A percentile compares a stretch with the other conserved stretches of the same genome.
phyloP scores from a whole-genome alignment of 2,113 vertebrate genomes.

The Ahaetulla prasina region DNA sequence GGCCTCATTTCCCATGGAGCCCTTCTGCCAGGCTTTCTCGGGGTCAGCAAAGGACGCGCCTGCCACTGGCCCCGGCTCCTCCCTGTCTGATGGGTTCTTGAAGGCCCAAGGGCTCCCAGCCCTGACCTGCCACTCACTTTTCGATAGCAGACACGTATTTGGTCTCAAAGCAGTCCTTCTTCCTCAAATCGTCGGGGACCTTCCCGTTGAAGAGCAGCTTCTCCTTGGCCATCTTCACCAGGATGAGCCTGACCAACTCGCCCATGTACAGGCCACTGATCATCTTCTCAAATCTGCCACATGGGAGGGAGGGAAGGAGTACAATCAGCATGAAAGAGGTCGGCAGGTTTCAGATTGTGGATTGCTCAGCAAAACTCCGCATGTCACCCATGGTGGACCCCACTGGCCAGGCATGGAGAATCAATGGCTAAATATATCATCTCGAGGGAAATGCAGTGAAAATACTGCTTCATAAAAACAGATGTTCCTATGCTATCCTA shows the following conservation, averaged over 20 bases:
- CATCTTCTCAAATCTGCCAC: constrained; percentile 94
- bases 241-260: constrained; percentile 89
- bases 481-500: neutral
- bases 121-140: constrained; percentile 64
- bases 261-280: constrained; percentile 98
- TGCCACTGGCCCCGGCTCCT: neutral
- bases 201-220: constrained; percentile 82
- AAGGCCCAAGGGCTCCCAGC: neutral
- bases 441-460: neutral
- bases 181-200: constrained; percentile 76
- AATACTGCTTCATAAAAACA: neutral
- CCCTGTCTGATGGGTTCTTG: neutral
- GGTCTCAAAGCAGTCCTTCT: constrained; percentile 82
- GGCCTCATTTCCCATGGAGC: neutral
- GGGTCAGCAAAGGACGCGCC: neutral
- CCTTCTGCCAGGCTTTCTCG: neutral
- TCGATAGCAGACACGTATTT: constrained; percentile 86
- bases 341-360: neutral
- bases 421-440: neutral
- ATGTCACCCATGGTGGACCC: neutral
- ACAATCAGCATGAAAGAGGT: neutral
- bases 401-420: neutral
- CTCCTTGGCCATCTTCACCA: constrained; percentile 93
- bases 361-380: neutral
- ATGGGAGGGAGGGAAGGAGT: neutral